A percentile compares a stretch with the other conserved stretches of the same genome.
phyloP scores from a whole-genome alignment of 2,888 invertebrate species.

The Tortrix viridana region DNA sequence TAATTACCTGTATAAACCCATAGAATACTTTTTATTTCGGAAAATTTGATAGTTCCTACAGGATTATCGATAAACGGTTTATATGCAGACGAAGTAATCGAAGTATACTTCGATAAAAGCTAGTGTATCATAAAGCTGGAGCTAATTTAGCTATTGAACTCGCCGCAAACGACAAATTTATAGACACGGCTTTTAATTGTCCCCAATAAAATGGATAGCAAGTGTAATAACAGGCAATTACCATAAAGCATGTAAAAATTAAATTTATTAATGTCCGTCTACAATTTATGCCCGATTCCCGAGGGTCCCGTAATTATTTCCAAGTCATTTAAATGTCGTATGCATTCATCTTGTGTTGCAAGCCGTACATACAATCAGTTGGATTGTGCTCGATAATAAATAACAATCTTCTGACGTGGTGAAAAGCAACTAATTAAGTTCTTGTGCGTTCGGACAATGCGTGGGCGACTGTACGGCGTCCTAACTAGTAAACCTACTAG shows the following conservation, averaged over 20 bases:
- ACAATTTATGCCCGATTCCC: slow-evolving; percentile 27
- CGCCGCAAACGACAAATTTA: slow-evolving; percentile 14
- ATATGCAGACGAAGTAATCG: too few species aligned
- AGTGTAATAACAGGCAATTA: slow-evolving; percentile 27
- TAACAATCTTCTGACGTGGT: slow-evolving; percentile 65
- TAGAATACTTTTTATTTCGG: too few species aligned
- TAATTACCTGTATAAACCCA: too few species aligned
- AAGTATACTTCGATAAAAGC: too few species aligned
- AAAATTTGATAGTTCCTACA: too few species aligned
- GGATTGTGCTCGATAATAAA: slow-evolving; percentile 74
- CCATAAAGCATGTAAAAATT: slow-evolving; percentile 34
- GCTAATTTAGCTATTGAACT: too few species aligned
- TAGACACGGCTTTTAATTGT: slow-evolving; percentile 20
- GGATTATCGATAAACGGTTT: too few species aligned
- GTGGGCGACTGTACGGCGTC: slow-evolving; percentile 65
- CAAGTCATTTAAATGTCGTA: slow-evolving; percentile 40
- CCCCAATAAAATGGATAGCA: slow-evolving; percentile 31
- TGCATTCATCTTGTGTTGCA: slow-evolving; percentile 60
- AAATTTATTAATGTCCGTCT: slow-evolving; percentile 20
- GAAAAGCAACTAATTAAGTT: slow-evolving; percentile 80
- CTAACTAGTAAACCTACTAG: slow-evolving; percentile 35
- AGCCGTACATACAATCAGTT: slow-evolving; percentile 62
- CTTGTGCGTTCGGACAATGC: slow-evolving; percentile 67
- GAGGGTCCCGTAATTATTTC: slow-evolving; percentile 40
- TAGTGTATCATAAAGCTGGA: too few species aligned